Percentiles rank a stretch among this genome's conserved stretches.
phyloP scores from a whole-genome alignment of 2,797 vertebrate genomes.

The Sciurus carolinensis region DNA sequence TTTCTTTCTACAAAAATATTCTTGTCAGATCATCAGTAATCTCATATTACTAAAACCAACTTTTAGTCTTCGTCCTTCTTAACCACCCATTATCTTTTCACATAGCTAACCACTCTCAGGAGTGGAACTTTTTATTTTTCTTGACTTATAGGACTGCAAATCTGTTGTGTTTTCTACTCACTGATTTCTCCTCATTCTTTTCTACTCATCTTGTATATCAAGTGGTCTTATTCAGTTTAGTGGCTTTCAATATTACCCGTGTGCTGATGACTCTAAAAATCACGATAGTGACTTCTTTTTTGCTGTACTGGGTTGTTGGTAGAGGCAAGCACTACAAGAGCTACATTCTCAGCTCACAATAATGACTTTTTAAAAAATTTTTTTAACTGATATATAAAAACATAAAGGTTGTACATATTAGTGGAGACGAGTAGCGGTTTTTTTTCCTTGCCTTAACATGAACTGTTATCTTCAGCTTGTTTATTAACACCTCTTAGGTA shows the following conservation, averaged over 20 bases:
- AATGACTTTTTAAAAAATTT: neutral
- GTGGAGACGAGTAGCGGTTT: neutral
- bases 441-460: neutral
- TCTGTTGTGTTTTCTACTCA: neutral
- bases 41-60: neutral
- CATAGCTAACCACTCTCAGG: neutral
- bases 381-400: neutral
- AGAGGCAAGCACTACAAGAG: no score
- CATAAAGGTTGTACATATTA: neutral
- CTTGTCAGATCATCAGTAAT: neutral
- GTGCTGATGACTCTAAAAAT: neutral
- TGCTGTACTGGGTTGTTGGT: no score
- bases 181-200: neutral
- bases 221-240: neutral
- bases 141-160: neutral
- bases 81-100: neutral
- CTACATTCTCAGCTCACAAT: no score
- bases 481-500: neutral
- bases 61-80: neutral
- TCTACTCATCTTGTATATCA: neutral
- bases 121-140: neutral
- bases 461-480: neutral
- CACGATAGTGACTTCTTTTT: no score
- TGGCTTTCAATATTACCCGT: neutral
- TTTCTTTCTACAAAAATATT: accelerated